phyloP scores from a whole-genome alignment of 2,797 vertebrate species.

The Cuniculus paca region DNA sequence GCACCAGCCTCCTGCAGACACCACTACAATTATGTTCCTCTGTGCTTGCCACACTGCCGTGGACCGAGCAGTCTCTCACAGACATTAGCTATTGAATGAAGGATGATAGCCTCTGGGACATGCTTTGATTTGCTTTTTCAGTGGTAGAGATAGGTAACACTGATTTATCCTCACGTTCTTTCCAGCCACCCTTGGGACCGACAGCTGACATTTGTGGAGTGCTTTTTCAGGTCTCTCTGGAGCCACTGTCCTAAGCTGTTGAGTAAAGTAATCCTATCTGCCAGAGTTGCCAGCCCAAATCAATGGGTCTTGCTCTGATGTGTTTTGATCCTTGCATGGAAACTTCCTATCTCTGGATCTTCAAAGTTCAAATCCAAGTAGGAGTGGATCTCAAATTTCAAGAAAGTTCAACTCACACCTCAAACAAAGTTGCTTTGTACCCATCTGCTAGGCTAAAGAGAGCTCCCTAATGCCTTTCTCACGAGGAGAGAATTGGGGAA shows the following conservation, averaged over 20 bases:
- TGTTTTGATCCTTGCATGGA: conserved; percentile 78
- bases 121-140: conserved; percentile 76
- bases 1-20: conserved; percentile 66
- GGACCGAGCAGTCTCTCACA: conserved; percentile 67
- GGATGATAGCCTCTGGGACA: conserved; percentile 56
- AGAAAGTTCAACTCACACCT: conserved; percentile 69
- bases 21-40: conserved; percentile 62
- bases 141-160: conserved; percentile 36
- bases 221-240: conserved; percentile 44
- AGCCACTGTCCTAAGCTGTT: neutral
- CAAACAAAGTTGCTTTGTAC: conserved; percentile 79
- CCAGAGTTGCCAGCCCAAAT: conserved; percentile 72
- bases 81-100: conserved; percentile 65
- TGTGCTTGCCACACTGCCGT: conserved; percentile 71
- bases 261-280: conserved; percentile 66
- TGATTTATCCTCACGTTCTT: conserved; percentile 69
- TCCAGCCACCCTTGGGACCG: neutral
- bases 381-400: conserved; percentile 78
- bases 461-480: conserved; percentile 38
- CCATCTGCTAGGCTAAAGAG: conserved; percentile 62
- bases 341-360: conserved; percentile 77
- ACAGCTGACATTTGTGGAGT: conserved; percentile 30
- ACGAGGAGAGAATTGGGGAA: conserved; percentile 29
- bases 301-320: conserved; percentile 43
- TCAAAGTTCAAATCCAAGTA: conserved; percentile 84